Conservation (phyloP, 64 coral and sea anemone species). For the Astreopora myriophthalma region DNA sequence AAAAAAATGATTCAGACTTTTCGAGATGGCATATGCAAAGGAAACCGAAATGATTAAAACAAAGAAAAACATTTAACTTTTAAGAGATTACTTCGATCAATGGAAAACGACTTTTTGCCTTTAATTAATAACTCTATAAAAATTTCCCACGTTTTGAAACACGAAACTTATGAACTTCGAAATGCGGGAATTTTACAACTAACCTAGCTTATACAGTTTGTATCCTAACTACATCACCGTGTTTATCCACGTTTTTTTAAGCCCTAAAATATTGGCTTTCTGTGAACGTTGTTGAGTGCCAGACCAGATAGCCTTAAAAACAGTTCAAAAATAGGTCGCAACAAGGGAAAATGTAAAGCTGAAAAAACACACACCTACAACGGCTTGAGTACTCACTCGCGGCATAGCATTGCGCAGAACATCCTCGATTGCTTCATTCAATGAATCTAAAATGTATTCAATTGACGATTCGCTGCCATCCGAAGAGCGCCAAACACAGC, state of each 20-base stretch:
- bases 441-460: conserved; percentile 47
- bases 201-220: too few species aligned
- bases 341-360: background rate
- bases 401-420: conserved; percentile 26
- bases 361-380: background rate
- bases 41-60: background rate
- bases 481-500: conserved; percentile 14
- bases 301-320: too few species aligned
- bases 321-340: too few species aligned
- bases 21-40: background rate
- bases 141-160: too few species aligned
- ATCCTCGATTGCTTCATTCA: conserved; percentile 49
- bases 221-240: too few species aligned
- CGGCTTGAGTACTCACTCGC: conserved; percentile 22
- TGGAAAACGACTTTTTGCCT: background rate
- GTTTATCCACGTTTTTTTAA: too few species aligned
- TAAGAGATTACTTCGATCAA: background rate
- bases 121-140: too few species aligned
- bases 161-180: too few species aligned
- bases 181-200: too few species aligned
- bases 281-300: too few species aligned
- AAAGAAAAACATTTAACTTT: background rate
- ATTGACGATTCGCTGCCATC: conserved; percentile 37
- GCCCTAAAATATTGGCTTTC: too few species aligned
- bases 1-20: background rate